Evolutionary conservation across 2,888 invertebrate genomes (phyloP).

Genomic region (Augochlorella aurata): DNA sequence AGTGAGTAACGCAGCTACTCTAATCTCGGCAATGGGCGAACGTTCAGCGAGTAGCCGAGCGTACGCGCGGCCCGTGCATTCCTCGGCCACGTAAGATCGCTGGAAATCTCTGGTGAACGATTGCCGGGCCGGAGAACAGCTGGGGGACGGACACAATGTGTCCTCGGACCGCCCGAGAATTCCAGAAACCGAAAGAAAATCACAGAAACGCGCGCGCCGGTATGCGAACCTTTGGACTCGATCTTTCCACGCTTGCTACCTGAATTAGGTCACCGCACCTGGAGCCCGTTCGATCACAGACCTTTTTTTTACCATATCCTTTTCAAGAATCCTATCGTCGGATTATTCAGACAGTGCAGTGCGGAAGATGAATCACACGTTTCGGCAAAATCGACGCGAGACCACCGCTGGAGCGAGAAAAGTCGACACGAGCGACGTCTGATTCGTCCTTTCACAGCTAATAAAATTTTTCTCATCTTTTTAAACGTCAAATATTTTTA

Average conservation of each 20-base stretch:
- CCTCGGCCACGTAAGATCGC: conserved; percentile 33
- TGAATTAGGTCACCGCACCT: neutral
- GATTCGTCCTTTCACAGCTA: too few relatives aligned
- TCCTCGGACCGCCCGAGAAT: conserved; percentile 12
- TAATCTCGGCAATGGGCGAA: conserved; percentile 56
- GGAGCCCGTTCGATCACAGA: neutral
- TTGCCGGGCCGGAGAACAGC: conserved; percentile 8
- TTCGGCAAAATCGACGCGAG: neutral
- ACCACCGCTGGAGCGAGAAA: neutral
- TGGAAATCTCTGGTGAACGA: conserved; percentile 33
- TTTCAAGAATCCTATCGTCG: too few relatives aligned
- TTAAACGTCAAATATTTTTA: too few relatives aligned
- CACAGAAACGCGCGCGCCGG: neutral
- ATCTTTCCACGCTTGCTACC: neutral
- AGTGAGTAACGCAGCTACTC: conserved; percentile 58
- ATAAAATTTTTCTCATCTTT: too few relatives aligned
- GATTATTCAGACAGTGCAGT: too few relatives aligned
- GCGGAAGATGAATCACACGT: neutral
- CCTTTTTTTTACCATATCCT: neutral
- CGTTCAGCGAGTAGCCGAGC: conserved; percentile 43
- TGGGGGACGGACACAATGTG: conserved; percentile 8
- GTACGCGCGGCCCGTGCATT: conserved; percentile 18
- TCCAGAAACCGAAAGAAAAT: conserved; percentile 7
- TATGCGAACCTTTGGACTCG: neutral
- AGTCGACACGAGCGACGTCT: too few relatives aligned